Percentiles rank a stretch among this genome's conserved stretches.
Evolutionary conservation across 2,113 vertebrate genomes (phyloP).

Genomic region (Rhinoderma darwinii): DNA sequence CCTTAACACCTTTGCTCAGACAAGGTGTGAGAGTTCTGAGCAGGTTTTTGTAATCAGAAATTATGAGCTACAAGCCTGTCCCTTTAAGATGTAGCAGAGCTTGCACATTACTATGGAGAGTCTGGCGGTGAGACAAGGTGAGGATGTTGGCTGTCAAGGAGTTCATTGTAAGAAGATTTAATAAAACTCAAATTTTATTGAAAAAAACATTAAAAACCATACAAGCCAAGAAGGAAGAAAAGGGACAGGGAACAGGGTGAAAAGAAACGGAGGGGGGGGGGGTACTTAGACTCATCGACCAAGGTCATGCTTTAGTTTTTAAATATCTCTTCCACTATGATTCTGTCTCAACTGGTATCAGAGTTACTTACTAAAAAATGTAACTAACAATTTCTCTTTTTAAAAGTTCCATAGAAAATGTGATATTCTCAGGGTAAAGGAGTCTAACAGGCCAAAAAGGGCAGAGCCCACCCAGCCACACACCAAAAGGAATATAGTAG

Average conservation of each 20-base stretch:
- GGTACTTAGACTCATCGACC: not conserved
- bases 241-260: not conserved
- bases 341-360: too few relatives aligned
- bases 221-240: not conserved
- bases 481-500: conserved; percentile 62
- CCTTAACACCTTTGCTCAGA: too few relatives aligned
- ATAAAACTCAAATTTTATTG: too few relatives aligned
- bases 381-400: conserved; percentile 57
- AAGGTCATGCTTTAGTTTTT: not conserved
- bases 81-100: too few relatives aligned
- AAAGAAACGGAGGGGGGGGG: too few relatives aligned
- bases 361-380: not conserved
- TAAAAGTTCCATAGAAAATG: conserved; percentile 62
- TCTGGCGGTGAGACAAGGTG: too few relatives aligned
- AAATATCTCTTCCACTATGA: not conserved
- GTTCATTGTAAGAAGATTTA: too few relatives aligned
- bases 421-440: conserved; percentile 62
- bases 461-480: conserved; percentile 67
- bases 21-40: too few relatives aligned
- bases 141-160: too few relatives aligned
- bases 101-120: too few relatives aligned
- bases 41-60: too few relatives aligned
- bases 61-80: too few relatives aligned
- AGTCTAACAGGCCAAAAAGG: conserved; percentile 60
- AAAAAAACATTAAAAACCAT: not conserved